Evolutionary conservation across 1,140 invertebrate species (phyloP).

Genomic region (Bombus huntii): DNA sequence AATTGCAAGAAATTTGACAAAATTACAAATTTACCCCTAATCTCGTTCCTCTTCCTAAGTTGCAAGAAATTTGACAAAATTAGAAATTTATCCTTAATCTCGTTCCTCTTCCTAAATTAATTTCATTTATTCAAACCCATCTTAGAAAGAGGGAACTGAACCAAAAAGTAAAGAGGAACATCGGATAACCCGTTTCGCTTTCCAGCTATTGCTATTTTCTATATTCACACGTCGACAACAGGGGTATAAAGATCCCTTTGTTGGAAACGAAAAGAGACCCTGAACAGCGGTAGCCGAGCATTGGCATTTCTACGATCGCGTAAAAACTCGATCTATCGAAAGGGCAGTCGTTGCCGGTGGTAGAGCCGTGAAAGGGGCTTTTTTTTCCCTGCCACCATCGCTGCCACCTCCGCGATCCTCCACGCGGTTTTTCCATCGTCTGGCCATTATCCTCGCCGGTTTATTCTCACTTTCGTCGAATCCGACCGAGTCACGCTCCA

Average conservation of each 20-base stretch:
- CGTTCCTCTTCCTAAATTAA: background rate
- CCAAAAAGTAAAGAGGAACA: no score
- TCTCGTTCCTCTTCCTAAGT: no score
- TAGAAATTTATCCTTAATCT: no score
- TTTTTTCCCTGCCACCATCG: constrained; percentile 9
- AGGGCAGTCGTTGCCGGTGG: constrained; percentile 37
- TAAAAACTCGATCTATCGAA: constrained; percentile 59
- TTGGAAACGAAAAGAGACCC: background rate
- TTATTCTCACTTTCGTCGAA: constrained; percentile 62
- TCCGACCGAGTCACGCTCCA: constrained; percentile 59
- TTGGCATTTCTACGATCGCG: constrained; percentile 42
- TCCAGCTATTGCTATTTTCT: no score
- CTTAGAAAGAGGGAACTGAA: background rate
- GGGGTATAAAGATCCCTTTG: constrained; percentile 23
- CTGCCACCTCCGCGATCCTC: background rate
- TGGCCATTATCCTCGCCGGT: constrained; percentile 56
- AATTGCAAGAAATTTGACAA: no score
- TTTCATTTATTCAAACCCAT: background rate
- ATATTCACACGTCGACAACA: no score
- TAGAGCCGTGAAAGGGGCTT: constrained; percentile 41
- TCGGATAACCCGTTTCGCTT: no score
- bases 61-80: no score
- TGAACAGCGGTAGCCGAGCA: background rate
- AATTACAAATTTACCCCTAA: no score
- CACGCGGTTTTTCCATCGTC: constrained; percentile 42